phyloP scores from a whole-genome alignment of 2,888 invertebrate species.

The Ellobium chinense region DNA sequence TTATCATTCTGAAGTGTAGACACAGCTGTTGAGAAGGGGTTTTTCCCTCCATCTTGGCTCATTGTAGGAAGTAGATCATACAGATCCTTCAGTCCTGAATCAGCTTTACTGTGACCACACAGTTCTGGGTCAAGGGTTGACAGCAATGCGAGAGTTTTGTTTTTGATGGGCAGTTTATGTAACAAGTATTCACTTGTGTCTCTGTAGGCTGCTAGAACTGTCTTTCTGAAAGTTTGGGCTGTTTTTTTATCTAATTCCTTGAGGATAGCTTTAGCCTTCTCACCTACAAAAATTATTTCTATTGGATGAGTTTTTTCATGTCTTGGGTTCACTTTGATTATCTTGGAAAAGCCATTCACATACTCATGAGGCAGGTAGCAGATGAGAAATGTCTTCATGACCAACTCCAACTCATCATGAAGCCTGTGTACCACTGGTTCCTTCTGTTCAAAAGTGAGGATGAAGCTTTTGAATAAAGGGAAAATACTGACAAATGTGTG shows the following conservation, averaged over 20 bases:
- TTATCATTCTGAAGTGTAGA: not conserved
- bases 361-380: not conserved
- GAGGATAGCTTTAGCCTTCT: not conserved
- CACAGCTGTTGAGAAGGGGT: not conserved
- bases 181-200: constrained; percentile 1
- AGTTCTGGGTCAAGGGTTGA: constrained; percentile 2
- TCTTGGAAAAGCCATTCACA: not conserved
- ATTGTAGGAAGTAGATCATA: not conserved
- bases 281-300: not conserved
- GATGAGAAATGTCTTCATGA: not conserved
- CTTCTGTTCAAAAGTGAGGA: not conserved
- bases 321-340: not conserved
- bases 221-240: not conserved
- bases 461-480: constrained; percentile 1
- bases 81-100: not conserved
- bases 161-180: not conserved
- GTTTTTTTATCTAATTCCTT: not conserved
- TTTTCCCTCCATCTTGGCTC: too few relatives aligned
- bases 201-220: not conserved
- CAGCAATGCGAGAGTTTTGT: not conserved
- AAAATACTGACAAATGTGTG: not conserved
- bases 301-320: not conserved
- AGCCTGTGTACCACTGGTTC: constrained; percentile 2
- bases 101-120: not conserved
- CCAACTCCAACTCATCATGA: not conserved